A percentile compares a stretch with the other conserved stretches of the same genome.
These are phyloP conservation scores for Seladonia tumulorum DNA, from an alignment of 2,888 invertebrate species.

Conservation along the genomic window DNA sequence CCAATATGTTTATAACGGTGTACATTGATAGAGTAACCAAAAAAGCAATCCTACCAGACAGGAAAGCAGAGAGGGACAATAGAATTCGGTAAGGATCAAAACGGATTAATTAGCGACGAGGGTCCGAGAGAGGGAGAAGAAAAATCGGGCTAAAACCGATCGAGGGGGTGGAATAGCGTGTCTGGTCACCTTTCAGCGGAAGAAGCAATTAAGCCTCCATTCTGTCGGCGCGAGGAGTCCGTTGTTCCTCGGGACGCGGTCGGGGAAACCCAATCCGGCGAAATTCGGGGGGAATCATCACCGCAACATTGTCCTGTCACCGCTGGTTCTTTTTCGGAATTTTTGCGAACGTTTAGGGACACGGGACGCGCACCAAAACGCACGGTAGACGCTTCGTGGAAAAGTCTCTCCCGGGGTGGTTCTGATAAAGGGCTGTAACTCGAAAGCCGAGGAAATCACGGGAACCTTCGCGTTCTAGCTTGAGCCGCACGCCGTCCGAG, in stretches of 20 bases:
- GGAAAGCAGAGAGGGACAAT: background rate
- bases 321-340: background rate
- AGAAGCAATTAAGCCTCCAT: conserved; percentile 48
- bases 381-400: background rate
- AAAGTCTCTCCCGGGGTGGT: background rate
- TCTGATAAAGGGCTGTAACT: conserved; percentile 23
- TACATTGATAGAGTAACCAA: background rate
- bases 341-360: background rate
- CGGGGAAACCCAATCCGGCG: conserved; percentile 30
- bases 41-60: background rate
- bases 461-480: conserved; percentile 62
- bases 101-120: background rate
- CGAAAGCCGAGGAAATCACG: conserved; percentile 38
- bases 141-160: background rate
- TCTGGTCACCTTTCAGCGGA: conserved; percentile 47
- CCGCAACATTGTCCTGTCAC: conserved; percentile 34
- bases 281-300: conserved; percentile 50
- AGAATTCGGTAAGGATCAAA: background rate
- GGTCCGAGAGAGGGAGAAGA: background rate
- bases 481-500: conserved; percentile 50
- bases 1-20: background rate
- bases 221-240: conserved; percentile 25
- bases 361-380: conserved; percentile 5
- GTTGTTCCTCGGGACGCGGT: conserved; percentile 20
- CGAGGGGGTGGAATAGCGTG: background rate